phyloP scores from a whole-genome alignment of 1,140 invertebrate species.

The Dendrolimus kikuchii region DNA sequence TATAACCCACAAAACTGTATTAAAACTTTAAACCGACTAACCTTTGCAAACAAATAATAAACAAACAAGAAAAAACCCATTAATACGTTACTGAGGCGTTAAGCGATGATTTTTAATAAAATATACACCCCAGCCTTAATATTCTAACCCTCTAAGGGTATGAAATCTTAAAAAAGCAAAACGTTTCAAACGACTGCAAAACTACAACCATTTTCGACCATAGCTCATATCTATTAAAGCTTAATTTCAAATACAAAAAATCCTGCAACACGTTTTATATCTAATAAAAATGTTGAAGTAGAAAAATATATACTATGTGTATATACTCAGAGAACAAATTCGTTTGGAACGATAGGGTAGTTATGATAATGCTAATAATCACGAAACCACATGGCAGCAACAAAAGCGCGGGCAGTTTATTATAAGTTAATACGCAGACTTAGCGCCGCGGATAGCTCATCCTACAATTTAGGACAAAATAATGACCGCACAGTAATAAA shows the following conservation, averaged over 20 bases:
- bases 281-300: too few species aligned
- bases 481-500: constrained; percentile 11
- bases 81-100: constrained; percentile 31
- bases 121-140: constrained; percentile 43
- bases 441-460: constrained; percentile 28
- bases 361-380: too few species aligned
- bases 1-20: too few species aligned
- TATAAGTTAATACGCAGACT: constrained; percentile 62
- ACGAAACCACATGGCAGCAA: constrained; percentile 4
- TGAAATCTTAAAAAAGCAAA: constrained; percentile 1
- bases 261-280: too few species aligned
- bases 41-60: constrained; percentile 35
- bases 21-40: too few species aligned
- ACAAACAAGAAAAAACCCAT: constrained; percentile 37
- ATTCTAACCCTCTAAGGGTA: constrained; percentile 46
- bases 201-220: too few species aligned
- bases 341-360: too few species aligned
- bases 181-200: not conserved
- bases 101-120: constrained; percentile 64
- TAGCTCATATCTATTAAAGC: constrained; percentile 1
- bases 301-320: too few species aligned
- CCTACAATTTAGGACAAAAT: constrained; percentile 1
- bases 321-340: too few species aligned
- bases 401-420: constrained; percentile 58
- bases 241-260: constrained; percentile 3